Evolutionary conservation across 37 sponge, comb jelly and placozoan genomes (phyloP).

Genomic region (Agelas oroides): DNA sequence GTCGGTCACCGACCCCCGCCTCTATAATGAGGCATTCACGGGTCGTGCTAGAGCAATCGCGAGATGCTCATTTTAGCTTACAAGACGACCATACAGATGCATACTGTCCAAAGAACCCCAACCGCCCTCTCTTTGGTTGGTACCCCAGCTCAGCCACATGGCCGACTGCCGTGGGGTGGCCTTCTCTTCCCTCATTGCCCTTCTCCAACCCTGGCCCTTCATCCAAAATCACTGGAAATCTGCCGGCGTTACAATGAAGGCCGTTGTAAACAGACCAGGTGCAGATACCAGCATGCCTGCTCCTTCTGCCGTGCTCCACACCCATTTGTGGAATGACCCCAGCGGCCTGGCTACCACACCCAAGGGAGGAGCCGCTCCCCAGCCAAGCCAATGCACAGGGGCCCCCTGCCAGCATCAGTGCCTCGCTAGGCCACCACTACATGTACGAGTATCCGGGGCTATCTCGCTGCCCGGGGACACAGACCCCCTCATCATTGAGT

Average conservation of each 20-base stretch:
- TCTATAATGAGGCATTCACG: conserved; percentile 38
- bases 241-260: conserved; percentile 14
- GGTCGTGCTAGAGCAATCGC: conserved; percentile 18
- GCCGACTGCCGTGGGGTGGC: not conserved
- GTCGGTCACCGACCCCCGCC: not conserved
- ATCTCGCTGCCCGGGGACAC: too few relatives aligned
- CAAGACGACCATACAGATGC: conserved; percentile 5
- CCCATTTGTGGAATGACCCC: not conserved
- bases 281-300: not conserved
- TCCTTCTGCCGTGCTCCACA: not conserved
- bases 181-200: too few relatives aligned
- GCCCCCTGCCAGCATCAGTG: not conserved
- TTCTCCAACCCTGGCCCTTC: too few relatives aligned
- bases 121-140: conserved; percentile 4
- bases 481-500: too few relatives aligned
- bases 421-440: too few relatives aligned
- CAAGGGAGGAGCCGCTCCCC: conserved; percentile 11
- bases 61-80: conserved; percentile 19
- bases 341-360: not conserved
- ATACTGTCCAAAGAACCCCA: conserved; percentile 22
- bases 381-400: not conserved
- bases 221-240: not conserved
- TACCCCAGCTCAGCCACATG: not conserved
- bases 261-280: not conserved
- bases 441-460: not conserved